A percentile compares a stretch with the other conserved stretches of the same genome.
Conservation (phyloP, 2,113 vertebrate genomes). For the Sapayoa aenigma region DNA sequence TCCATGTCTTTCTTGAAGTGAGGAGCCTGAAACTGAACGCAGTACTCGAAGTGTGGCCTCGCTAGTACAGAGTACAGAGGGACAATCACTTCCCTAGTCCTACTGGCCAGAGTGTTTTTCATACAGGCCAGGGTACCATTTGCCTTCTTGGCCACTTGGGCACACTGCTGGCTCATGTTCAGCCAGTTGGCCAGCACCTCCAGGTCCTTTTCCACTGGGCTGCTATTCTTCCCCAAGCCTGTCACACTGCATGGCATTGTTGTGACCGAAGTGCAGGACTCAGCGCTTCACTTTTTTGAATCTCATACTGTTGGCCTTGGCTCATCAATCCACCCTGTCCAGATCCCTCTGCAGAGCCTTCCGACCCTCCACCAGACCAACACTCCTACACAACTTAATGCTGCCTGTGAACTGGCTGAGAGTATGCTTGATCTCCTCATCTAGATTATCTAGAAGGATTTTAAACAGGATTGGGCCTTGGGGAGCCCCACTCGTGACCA, state of each 20-base stretch:
- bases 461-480: background rate
- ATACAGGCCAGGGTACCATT: background rate
- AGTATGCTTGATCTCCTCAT: too few relatives aligned
- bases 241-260: background rate
- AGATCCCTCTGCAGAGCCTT: background rate
- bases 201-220: fast-evolving
- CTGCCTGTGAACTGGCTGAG: background rate
- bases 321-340: background rate
- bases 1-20: fast-evolving
- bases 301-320: background rate
- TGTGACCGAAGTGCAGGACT: background rate
- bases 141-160: background rate
- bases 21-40: fast-evolving
- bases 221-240: fast-evolving
- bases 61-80: fast-evolving
- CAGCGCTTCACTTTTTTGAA: background rate
- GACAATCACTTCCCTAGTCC: fast-evolving
- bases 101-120: background rate
- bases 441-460: background rate
- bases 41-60: fast-evolving
- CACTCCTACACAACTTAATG: background rate
- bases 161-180: background rate
- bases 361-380: background rate
- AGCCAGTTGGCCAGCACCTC: fast-evolving
- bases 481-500: too few relatives aligned